These are phyloP conservation scores for Channa maculata DNA, from an alignment of 2,113 vertebrate species.

Conservation along the genomic window DNA sequence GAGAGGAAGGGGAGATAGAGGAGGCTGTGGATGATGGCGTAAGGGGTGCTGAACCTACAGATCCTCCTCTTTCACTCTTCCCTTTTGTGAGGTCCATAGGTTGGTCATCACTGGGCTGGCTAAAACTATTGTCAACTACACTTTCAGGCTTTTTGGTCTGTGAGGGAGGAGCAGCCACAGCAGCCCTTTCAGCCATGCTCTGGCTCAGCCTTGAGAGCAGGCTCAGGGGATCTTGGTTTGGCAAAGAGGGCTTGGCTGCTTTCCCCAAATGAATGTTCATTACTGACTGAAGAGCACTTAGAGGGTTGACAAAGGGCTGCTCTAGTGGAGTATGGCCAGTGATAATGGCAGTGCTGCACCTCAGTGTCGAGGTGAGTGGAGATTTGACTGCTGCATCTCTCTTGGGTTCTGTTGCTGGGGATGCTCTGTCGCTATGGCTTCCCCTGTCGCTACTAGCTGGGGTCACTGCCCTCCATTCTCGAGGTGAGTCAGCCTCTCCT, in stretches of 20 bases:
- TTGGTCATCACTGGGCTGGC: conserved; percentile 93
- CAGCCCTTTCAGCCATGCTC: conserved; percentile 95
- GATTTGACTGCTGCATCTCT: conserved; percentile 79
- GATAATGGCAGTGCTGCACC: conserved; percentile 91
- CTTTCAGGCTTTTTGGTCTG: conserved; percentile 91
- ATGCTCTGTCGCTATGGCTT: conserved; percentile 76
- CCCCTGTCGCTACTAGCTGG: conserved; percentile 84
- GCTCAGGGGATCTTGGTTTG: conserved; percentile 95
- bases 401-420: conserved; percentile 75
- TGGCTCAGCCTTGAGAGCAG: conserved; percentile 99
- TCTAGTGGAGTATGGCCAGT: conserved; percentile 93
- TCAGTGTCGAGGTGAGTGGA: conserved; percentile 82
- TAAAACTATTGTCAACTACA: conserved; percentile 88
- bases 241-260: conserved; percentile 96
- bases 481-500: conserved; percentile 82
- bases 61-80: conserved; percentile 91
- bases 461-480: conserved; percentile 86
- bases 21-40: conserved; percentile 90
- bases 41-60: conserved; percentile 89
- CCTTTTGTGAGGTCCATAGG: conserved; percentile 99
- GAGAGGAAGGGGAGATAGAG: conserved; percentile 90
- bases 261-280: conserved; percentile 99
- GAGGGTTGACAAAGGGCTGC: conserved; percentile 96
- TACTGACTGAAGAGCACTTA: conserved; percentile 98
- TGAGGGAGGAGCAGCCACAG: conserved; percentile 90